Percentiles rank a stretch among this genome's conserved stretches.
Evolutionary conservation across 2,888 invertebrate genomes (phyloP).

Genomic region (Myopa testacea): DNA sequence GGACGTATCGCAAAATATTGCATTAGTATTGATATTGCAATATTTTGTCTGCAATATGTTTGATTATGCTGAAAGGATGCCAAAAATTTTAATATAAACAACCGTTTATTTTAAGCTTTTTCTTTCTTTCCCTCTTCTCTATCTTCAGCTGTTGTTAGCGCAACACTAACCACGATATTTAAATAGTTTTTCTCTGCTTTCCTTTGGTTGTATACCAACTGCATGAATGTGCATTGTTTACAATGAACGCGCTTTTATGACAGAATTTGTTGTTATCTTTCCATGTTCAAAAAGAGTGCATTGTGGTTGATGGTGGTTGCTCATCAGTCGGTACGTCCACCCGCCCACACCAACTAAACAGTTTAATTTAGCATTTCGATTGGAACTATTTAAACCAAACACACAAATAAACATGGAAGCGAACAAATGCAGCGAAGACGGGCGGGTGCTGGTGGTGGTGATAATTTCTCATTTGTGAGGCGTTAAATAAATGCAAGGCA

Average conservation of each 20-base stretch:
- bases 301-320: conserved; percentile 6
- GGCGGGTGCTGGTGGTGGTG: too few relatives aligned
- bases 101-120: background rate
- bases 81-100: background rate
- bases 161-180: background rate
- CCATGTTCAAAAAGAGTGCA: background rate
- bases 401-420: conserved; percentile 17
- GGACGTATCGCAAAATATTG: too few relatives aligned
- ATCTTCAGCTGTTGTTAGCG: background rate
- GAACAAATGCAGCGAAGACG: conserved; percentile 27
- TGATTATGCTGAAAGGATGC: too few relatives aligned
- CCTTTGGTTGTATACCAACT: background rate
- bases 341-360: conserved; percentile 41
- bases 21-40: too few relatives aligned
- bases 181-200: background rate
- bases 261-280: conserved; percentile 4
- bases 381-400: conserved; percentile 12
- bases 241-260: conserved; percentile 16
- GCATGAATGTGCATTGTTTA: conserved; percentile 11
- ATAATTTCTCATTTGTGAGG: conserved; percentile 22
- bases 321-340: background rate
- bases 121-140: background rate
- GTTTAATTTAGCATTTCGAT: conserved; percentile 47
- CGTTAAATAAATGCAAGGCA: conserved; percentile 28
- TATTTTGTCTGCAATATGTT: too few relatives aligned